These are phyloP conservation scores for Forbesichthys papilliferus DNA, from an alignment of 2,113 vertebrate species.

Conservation along the genomic window DNA sequence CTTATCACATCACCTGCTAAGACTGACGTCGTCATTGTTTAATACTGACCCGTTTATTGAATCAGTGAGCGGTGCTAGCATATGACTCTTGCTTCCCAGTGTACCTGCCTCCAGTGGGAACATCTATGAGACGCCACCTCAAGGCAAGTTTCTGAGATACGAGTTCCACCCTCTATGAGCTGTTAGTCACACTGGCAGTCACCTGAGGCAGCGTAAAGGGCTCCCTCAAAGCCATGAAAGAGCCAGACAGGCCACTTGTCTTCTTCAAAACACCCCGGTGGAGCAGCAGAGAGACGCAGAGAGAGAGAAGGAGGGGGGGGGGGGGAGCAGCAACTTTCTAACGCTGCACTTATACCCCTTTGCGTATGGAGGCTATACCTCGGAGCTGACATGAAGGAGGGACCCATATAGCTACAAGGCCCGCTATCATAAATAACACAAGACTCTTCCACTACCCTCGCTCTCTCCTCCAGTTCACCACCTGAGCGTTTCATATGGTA, in stretches of 20 bases:
- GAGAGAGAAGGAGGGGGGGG: conserved; percentile 28
- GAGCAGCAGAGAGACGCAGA: conserved; percentile 53
- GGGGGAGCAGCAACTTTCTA: conserved; percentile 48
- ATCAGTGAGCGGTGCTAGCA: conserved; percentile 42
- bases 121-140: conserved; percentile 63
- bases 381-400: conserved; percentile 69
- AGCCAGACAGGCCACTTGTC: conserved; percentile 55
- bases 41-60: conserved; percentile 34
- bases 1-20: conserved; percentile 35
- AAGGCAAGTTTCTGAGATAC: conserved; percentile 68
- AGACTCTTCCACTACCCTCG: conserved; percentile 61
- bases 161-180: conserved; percentile 68
- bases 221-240: conserved; percentile 74
- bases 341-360: conserved; percentile 64
- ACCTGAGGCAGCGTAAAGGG: conserved; percentile 72
- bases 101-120: conserved; percentile 47
- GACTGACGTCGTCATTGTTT: conserved; percentile 53
- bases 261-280: conserved; percentile 63
- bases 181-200: conserved; percentile 74
- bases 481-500: conserved; percentile 82
- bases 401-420: conserved; percentile 75
- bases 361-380: conserved; percentile 71
- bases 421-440: conserved; percentile 82
- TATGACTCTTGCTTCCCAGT: conserved; percentile 48
- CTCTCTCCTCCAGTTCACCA: conserved; percentile 68